Percentiles rank a stretch among this genome's conserved stretches.
These are phyloP conservation scores for Alfaro cultratus DNA, from an alignment of 2,797 vertebrate species.

Conservation along the genomic window DNA sequence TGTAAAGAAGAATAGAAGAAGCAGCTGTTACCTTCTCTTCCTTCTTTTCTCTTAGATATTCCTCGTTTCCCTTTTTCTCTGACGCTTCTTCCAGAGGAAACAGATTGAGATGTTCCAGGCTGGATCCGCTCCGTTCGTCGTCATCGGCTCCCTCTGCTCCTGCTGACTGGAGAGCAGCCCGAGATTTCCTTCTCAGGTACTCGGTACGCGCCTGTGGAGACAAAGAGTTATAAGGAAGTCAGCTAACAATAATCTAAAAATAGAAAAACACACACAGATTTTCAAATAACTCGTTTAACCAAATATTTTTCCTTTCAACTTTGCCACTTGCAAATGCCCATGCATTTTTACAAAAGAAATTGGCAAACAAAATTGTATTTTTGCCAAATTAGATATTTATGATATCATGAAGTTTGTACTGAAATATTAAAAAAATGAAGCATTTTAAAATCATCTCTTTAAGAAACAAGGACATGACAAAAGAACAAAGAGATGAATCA, in stretches of 20 bases:
- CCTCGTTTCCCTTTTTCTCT: constrained; percentile 83
- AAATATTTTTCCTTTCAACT: no score
- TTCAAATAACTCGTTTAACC: neutral
- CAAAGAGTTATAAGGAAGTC: neutral
- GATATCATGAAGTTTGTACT: neutral
- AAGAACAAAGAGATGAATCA: neutral
- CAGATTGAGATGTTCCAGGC: constrained; percentile 83
- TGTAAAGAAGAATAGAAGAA: neutral
- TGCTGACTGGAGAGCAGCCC: constrained; percentile 66
- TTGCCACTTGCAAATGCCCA: neutral
- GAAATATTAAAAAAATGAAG: neutral
- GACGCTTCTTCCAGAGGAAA: constrained; percentile 85
- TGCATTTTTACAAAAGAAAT: neutral
- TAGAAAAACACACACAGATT: neutral
- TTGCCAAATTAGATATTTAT: neutral
- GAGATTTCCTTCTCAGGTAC: constrained; percentile 84
- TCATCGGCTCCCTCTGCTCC: constrained; percentile 34
- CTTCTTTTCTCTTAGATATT: constrained; percentile 89
- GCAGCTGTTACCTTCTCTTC: constrained; percentile 82
- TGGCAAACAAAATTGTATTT: neutral
- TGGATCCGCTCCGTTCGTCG: constrained; percentile 23
- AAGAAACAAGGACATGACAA: neutral
- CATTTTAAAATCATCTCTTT: neutral
- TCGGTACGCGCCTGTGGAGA: constrained; percentile 86
- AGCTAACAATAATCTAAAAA: neutral